Conservation (phyloP, 2,888 invertebrate genomes). For the Malacosoma neustria region DNA sequence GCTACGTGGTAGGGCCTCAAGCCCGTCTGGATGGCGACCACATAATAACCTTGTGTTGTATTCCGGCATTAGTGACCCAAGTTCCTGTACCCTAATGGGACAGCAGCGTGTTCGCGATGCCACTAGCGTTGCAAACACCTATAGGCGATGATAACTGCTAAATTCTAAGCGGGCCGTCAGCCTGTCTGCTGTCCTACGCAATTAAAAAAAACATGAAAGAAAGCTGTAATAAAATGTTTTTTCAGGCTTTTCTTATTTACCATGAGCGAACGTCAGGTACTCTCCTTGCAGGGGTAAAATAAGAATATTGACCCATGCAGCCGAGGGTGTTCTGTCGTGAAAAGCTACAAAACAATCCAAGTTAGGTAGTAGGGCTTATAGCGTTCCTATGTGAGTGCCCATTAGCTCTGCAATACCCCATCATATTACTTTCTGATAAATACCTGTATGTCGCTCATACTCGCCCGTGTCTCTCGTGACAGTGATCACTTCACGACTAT, state of each 20-base stretch:
- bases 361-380: no score
- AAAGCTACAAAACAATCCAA: no score
- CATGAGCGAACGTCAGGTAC: no score
- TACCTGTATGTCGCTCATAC: no score
- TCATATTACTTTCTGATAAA: no score
- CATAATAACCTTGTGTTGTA: not conserved
- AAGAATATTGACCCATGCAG: no score
- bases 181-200: not conserved
- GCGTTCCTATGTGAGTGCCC: no score
- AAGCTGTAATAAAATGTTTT: not conserved
- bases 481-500: no score
- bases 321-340: no score
- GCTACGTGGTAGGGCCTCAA: not conserved
- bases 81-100: not conserved
- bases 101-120: not conserved
- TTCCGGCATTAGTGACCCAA: not conserved
- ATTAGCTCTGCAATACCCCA: no score
- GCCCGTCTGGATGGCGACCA: not conserved
- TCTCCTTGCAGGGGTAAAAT: no score
- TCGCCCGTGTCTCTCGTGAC: no score
- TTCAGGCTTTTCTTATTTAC: not conserved
- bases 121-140: not conserved
- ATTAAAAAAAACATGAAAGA: not conserved
- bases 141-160: not conserved
- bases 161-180: not conserved